A percentile compares a stretch with the other conserved stretches of the same genome.
Conservation (phyloP, 2,888 invertebrate species). For the Miltochrista miniata region DNA sequence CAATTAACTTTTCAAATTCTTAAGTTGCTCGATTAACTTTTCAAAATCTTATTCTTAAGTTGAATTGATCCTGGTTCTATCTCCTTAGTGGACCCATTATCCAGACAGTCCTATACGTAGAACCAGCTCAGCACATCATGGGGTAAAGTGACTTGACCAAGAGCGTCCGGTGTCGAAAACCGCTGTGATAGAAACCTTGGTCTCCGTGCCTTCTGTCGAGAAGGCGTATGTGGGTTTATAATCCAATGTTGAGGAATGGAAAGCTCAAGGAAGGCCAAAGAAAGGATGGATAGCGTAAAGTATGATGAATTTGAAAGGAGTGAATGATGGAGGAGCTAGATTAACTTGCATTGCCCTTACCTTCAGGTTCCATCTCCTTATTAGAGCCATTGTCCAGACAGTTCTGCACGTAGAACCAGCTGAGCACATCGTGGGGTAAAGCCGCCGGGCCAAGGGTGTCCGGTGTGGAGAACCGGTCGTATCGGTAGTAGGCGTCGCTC, state of each 20-base stretch:
- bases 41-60: too few relatives aligned
- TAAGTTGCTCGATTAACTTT: too few relatives aligned
- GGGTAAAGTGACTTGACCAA: conserved; percentile 37
- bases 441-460: conserved; percentile 38
- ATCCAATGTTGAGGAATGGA: too few relatives aligned
- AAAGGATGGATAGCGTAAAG: not conserved
- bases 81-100: conserved; percentile 36
- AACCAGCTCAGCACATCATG: conserved; percentile 58
- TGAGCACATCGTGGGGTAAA: conserved; percentile 47
- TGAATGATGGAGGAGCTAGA: too few relatives aligned
- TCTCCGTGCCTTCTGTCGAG: too few relatives aligned
- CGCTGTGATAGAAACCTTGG: too few relatives aligned
- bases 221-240: too few relatives aligned
- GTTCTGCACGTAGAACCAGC: conserved; percentile 65
- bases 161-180: conserved; percentile 52
- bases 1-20: too few relatives aligned
- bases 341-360: conserved; percentile 24
- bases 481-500: conserved; percentile 48
- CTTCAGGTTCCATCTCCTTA: conserved; percentile 47
- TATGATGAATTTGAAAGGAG: too few relatives aligned
- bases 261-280: too few relatives aligned
- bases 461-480: conserved; percentile 62
- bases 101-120: conserved; percentile 61
- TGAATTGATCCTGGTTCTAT: conserved; percentile 39
- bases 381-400: conserved; percentile 44